Conservation (phyloP, 2,113 vertebrate genomes). For the Meleagris gallopavo region DNA sequence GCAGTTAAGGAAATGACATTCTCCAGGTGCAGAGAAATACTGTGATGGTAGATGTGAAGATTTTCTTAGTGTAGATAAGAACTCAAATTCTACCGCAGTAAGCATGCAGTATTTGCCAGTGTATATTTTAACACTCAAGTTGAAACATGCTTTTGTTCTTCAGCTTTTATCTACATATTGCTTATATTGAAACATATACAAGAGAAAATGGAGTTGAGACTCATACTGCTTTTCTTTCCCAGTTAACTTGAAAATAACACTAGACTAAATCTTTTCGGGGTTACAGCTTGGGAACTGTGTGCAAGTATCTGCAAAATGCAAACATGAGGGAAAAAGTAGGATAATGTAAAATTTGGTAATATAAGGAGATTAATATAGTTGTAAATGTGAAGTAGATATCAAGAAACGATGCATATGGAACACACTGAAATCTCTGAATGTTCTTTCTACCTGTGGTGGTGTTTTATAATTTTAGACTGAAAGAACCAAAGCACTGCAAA, state of each 20-base stretch:
- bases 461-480: neutral
- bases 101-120: neutral
- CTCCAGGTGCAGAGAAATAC: neutral
- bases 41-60: fast-evolving
- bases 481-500: neutral
- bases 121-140: neutral
- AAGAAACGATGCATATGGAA: neutral
- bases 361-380: neutral
- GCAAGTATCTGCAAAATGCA: neutral
- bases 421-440: neutral
- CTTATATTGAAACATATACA: neutral
- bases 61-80: neutral
- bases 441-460: neutral
- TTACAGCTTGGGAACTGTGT: neutral
- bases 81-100: neutral
- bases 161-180: neutral
- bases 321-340: neutral
- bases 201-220: neutral
- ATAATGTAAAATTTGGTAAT: neutral
- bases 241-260: neutral
- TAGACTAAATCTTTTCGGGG: neutral
- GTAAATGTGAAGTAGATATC: neutral
- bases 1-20: fast-evolving
- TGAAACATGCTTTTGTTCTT: neutral
- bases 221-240: neutral